phyloP scores from a whole-genome alignment of 2,888 invertebrate genomes.

The Noctua janthina region DNA sequence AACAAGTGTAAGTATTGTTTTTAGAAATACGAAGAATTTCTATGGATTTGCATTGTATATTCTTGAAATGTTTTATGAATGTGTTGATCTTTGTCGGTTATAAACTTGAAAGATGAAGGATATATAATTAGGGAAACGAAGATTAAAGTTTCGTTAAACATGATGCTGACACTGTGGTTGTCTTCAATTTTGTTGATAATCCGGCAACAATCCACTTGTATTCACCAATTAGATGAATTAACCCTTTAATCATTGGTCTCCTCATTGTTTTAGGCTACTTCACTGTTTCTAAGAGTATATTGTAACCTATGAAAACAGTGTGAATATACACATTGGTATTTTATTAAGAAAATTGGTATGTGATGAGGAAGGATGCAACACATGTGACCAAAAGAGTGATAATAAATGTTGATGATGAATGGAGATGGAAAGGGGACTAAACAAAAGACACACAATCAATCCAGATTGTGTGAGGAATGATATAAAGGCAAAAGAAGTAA shows the following conservation, averaged over 20 bases:
- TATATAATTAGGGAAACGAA: neutral
- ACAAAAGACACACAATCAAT: neutral
- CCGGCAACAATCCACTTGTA: neutral
- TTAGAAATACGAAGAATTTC: neutral
- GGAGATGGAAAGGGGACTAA: neutral
- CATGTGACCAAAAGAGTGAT: neutral
- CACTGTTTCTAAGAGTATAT: neutral
- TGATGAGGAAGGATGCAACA: neutral
- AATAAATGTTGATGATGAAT: neutral
- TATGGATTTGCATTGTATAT: neutral
- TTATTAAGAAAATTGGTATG: neutral
- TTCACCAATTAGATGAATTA: neutral
- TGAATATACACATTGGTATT: neutral
- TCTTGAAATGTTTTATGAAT: neutral
- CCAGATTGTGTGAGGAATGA: neutral
- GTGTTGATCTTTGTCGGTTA: neutral
- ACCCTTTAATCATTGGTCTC: neutral
- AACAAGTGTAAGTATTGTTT: constrained; percentile 22
- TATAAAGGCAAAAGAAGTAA: neutral
- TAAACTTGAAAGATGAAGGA: neutral
- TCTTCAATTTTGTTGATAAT: neutral
- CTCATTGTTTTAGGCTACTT: neutral
- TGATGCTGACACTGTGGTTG: neutral
- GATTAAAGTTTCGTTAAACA: neutral
- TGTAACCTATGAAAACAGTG: neutral